Evolutionary conservation across 2,888 invertebrate species (phyloP).

Genomic region (Eupeodes latifasciatus): DNA sequence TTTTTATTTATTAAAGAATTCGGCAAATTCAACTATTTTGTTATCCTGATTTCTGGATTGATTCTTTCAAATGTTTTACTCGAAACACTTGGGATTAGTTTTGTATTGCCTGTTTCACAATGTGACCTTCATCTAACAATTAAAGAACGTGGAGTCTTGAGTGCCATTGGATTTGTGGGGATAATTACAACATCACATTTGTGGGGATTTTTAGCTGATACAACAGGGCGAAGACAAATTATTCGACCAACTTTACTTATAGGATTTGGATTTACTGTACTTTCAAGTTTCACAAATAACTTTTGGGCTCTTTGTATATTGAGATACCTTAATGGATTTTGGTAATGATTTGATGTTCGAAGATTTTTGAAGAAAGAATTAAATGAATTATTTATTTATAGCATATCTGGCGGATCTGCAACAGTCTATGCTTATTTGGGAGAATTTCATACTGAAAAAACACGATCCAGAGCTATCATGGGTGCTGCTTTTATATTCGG

Average conservation of each 20-base stretch:
- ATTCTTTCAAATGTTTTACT: slow-evolving; percentile 84
- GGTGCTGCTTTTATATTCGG: slow-evolving; percentile 82
- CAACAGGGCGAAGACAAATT: slow-evolving; percentile 84
- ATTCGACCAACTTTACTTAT: slow-evolving; percentile 84
- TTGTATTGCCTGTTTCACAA: slow-evolving; percentile 85
- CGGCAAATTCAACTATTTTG: slow-evolving; percentile 85
- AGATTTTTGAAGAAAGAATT: no score
- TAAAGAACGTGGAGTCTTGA: slow-evolving; percentile 83
- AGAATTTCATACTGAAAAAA: slow-evolving; percentile 85
- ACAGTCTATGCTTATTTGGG: slow-evolving; percentile 85
- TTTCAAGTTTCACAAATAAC: slow-evolving; percentile 84
- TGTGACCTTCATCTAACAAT: slow-evolving; percentile 83
- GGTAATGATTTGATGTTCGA: slow-evolving; percentile 79
- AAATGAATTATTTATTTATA: slow-evolving; percentile 62
- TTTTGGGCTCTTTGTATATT: slow-evolving; percentile 85
- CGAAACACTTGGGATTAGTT: slow-evolving; percentile 85
- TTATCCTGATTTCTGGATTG: slow-evolving; percentile 85
- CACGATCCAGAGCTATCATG: slow-evolving; percentile 84
- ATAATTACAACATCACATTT: slow-evolving; percentile 85
- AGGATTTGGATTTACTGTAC: slow-evolving; percentile 84
- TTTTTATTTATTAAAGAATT: slow-evolving; percentile 81
- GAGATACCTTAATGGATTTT: slow-evolving; percentile 85
- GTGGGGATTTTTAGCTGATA: slow-evolving; percentile 86
- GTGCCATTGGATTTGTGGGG: slow-evolving; percentile 83
- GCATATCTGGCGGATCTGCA: slow-evolving; percentile 84